Evolutionary conservation across 1,140 invertebrate species (phyloP).

Genomic region (Drosophila biarmipes): DNA sequence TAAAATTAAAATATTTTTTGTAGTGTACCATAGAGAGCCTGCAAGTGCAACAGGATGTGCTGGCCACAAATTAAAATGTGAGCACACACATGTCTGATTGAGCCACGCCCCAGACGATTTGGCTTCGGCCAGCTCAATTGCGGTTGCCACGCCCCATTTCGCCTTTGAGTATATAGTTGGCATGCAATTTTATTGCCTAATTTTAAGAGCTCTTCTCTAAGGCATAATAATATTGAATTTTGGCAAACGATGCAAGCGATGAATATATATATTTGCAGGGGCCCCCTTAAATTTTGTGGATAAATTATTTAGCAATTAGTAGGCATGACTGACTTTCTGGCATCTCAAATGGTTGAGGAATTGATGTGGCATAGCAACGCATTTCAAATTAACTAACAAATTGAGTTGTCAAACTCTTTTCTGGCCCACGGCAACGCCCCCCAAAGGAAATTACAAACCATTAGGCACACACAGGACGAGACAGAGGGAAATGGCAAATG

Average conservation of each 20-base stretch:
- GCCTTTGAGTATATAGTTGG: conserved; percentile 37
- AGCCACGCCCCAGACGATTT: conserved; percentile 29
- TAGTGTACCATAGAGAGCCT: not conserved
- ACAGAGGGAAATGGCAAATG: not conserved
- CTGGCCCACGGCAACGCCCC: not conserved
- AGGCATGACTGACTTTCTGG: conserved; percentile 42
- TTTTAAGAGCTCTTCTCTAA: not conserved
- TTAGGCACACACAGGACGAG: conserved; percentile 26
- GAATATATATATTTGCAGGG: not conserved
- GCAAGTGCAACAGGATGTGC: conserved; percentile 73
- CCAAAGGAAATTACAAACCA: conserved; percentile 40
- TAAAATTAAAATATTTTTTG: not conserved
- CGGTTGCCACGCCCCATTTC: conserved; percentile 17
- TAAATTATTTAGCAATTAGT: conserved; percentile 72
- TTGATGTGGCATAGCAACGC: conserved; percentile 50
- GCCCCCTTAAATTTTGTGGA: not conserved
- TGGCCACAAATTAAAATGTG: conserved; percentile 72
- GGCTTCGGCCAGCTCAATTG: conserved; percentile 40
- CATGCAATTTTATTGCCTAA: conserved; percentile 25
- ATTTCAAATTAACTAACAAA: conserved; percentile 80
- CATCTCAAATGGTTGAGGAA: not conserved
- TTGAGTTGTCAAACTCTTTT: conserved; percentile 75
- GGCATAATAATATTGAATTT: not conserved
- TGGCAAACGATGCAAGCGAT: conserved; percentile 1
- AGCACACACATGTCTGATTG: conserved; percentile 48